These are phyloP conservation scores for Brachionus koreanus DNA, from an alignment of 1,140 invertebrate species.

Conservation along the genomic window DNA sequence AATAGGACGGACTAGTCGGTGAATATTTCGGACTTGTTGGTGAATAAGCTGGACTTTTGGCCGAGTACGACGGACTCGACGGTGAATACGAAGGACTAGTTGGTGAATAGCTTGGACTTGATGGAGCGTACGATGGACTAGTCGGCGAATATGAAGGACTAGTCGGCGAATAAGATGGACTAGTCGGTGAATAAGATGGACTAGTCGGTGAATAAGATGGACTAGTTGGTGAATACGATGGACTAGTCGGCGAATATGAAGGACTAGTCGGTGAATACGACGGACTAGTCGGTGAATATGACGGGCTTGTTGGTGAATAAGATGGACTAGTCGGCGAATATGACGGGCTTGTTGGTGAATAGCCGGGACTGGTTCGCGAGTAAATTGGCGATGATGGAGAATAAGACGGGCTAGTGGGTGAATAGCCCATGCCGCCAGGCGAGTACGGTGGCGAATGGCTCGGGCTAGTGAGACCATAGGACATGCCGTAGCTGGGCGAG, in stretches of 20 bases:
- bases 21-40: constrained; percentile 53
- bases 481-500: constrained; percentile 45
- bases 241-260: constrained; percentile 47
- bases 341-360: constrained; percentile 59
- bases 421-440: constrained; percentile 45
- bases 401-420: constrained; percentile 49
- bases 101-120: constrained; percentile 62
- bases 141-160: constrained; percentile 59
- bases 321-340: constrained; percentile 41
- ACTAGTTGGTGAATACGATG: constrained; percentile 51
- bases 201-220: constrained; percentile 57
- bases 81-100: constrained; percentile 66
- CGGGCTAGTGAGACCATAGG: constrained; percentile 68
- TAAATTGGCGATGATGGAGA: constrained; percentile 52
- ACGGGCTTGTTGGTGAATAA: constrained; percentile 14
- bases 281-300: constrained; percentile 64
- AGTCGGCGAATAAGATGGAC: constrained; percentile 49
- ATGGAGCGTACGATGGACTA: constrained; percentile 56
- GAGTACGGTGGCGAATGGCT: constrained; percentile 50
- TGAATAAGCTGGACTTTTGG: constrained; percentile 60
- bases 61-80: constrained; percentile 73
- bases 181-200: constrained; percentile 65
- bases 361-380: constrained; percentile 63
- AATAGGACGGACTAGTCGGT: constrained; percentile 69
- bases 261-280: constrained; percentile 63